Evolutionary conservation across 2,888 invertebrate species (phyloP), one percentile per base, ranked within the genome.

Genomic region (Acrobasis suavella): DNA sequence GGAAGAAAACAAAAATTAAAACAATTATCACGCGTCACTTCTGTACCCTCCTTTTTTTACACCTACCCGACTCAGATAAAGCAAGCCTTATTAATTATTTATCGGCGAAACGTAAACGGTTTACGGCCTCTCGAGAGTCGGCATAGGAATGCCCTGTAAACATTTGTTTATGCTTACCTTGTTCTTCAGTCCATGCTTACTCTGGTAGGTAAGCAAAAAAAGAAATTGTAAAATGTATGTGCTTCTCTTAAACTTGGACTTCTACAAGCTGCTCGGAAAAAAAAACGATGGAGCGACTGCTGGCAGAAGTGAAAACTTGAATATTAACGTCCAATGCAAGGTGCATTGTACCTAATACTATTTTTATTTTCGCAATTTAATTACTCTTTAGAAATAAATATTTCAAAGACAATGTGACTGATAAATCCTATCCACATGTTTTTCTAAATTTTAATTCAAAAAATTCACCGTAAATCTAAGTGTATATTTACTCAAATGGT

Each of bases 1-100:
- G 7, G 32, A 8, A 32, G 32, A 32, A 32, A 32, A 32, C 32
- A 32, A 32, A 32, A 32, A n/a, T n/a, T 5, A 32, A 32, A 7
- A 32, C 32, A 2, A 32, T 32, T 6, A 7, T 32, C 1, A 32
- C 7, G 32, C 32, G 32, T 32, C 32, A n/a, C n/a, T 46, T 46
- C 46, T 14, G 46, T 46, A 46, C 14, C n/a, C 46, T 46, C 46
- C 14, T 7, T 46, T 3, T 46, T 46, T 46, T 46, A 46, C 7
- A 12, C 46, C 46, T 5, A 12, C 42, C 46, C 46, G n/a, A 12
- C 46, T 46, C 46, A 46, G 46, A 46, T 46, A 46, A 46, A 46
- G 46, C 46, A 46, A 46, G 46, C 46, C 46, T 46, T 46, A 46
- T 46, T 46, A 46, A 46, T 46, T 46, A 46, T 46, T 46, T 46